A percentile compares a stretch with the other conserved stretches of the same genome.
Evolutionary conservation across 2,888 invertebrate species (phyloP).

Genomic region (Lacanobia wlatinum): DNA sequence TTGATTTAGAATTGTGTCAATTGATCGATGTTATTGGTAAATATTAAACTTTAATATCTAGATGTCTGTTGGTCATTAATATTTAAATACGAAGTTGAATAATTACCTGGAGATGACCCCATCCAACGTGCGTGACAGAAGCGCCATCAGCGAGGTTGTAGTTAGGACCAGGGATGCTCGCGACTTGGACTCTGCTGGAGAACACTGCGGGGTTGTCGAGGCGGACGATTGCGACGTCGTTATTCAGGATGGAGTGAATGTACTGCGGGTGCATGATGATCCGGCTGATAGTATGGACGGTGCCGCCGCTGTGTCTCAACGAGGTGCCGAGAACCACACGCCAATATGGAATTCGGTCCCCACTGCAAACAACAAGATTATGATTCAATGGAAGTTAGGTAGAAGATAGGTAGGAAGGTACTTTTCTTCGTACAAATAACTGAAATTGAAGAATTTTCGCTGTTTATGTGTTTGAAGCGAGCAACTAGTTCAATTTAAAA

Average conservation of each 20-base stretch:
- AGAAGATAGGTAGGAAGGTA: too few species aligned
- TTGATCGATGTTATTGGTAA: too few species aligned
- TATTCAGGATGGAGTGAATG: slow-evolving; percentile 53
- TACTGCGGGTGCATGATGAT: slow-evolving; percentile 68
- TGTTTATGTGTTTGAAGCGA: too few species aligned
- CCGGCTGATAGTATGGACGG: slow-evolving; percentile 50
- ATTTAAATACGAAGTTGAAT: too few species aligned
- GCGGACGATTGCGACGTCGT: slow-evolving; percentile 72
- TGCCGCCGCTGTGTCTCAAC: slow-evolving; percentile 66
- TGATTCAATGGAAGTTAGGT: not conserved
- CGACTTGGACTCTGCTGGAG: slow-evolving; percentile 60
- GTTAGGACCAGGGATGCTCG: slow-evolving; percentile 62
- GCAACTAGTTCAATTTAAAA: too few species aligned
- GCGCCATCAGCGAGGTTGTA: slow-evolving; percentile 37
- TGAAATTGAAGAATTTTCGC: too few species aligned
- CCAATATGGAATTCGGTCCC: slow-evolving; percentile 62
- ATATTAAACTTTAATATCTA: too few species aligned
- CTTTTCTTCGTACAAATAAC: too few species aligned
- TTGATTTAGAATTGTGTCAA: not conserved
- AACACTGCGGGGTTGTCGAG: slow-evolving; percentile 62
- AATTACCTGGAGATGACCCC: slow-evolving; percentile 71
- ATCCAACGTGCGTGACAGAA: slow-evolving; percentile 66
- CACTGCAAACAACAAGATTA: slow-evolving; percentile 13
- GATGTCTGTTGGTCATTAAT: too few species aligned
- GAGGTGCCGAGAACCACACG: slow-evolving; percentile 70